Conservation (phyloP, 2,113 vertebrate species). For the Thalassoma bifasciatum region DNA sequence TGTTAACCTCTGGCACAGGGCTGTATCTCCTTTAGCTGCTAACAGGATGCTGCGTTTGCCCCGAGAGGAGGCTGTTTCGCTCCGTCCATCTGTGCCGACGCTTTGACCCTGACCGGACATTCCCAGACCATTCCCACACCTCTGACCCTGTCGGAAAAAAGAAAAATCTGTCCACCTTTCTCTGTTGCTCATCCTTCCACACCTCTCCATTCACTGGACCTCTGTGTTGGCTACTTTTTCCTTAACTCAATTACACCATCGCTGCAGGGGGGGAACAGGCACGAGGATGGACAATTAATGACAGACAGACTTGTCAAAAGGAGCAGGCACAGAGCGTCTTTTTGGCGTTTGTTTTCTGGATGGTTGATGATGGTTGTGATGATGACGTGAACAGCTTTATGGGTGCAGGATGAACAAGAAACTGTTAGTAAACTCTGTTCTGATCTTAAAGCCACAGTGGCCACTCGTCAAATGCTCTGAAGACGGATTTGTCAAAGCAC, state of each 20-base stretch:
- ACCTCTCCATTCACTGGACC: slow-evolving; percentile 10
- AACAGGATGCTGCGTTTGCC: slow-evolving; percentile 73
- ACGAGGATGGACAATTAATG: slow-evolving; percentile 51
- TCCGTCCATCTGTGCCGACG: slow-evolving; percentile 58
- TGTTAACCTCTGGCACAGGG: slow-evolving; percentile 71
- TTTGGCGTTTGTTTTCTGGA: slow-evolving; percentile 39
- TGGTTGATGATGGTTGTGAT: neutral
- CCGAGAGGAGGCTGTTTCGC: slow-evolving; percentile 62
- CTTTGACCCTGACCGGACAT: slow-evolving; percentile 70
- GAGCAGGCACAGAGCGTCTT: neutral
- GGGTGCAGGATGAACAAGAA: slow-evolving; percentile 22
- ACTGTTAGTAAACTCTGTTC: slow-evolving; percentile 45
- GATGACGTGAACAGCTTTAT: slow-evolving; percentile 19
- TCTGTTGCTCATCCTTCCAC: slow-evolving; percentile 49
- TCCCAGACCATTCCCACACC: slow-evolving; percentile 69
- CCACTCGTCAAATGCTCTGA: slow-evolving; percentile 34
- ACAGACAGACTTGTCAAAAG: slow-evolving; percentile 41
- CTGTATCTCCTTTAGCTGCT: slow-evolving; percentile 60
- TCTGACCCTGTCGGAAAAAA: slow-evolving; percentile 52
- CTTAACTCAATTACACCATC: slow-evolving; percentile 66
- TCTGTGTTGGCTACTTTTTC: slow-evolving; percentile 59
- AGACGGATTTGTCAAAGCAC: slow-evolving; percentile 55
- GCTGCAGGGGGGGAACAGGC: slow-evolving; percentile 58
- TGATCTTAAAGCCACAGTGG: slow-evolving; percentile 56
- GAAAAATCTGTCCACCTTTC: slow-evolving; percentile 29